These are phyloP conservation scores for Pyrrhia umbra DNA, from an alignment of 2,888 invertebrate genomes.

Conservation along the genomic window DNA sequence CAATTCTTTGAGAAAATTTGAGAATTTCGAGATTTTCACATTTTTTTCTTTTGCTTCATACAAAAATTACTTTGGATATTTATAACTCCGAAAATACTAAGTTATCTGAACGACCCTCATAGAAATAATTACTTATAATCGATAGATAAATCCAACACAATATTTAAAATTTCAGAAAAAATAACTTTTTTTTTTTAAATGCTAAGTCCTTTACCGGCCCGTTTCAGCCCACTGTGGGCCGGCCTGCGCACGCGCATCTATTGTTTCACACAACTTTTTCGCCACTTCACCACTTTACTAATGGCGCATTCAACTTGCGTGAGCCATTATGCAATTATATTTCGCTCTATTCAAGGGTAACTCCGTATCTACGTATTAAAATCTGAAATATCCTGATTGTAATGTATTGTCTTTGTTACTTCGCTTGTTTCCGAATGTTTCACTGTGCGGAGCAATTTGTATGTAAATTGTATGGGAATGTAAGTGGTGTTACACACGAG, in stretches of 20 bases:
- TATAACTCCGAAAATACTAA: too few species aligned
- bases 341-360: conserved; percentile 61
- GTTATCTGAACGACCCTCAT: too few species aligned
- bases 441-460: conserved; percentile 39
- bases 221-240: too few species aligned
- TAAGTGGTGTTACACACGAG: conserved; percentile 32
- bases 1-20: too few species aligned
- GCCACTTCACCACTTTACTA: conserved; percentile 70
- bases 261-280: conserved; percentile 73
- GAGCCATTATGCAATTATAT: conserved; percentile 63
- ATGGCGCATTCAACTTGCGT: conserved; percentile 66
- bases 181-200: too few species aligned
- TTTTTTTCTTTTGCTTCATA: too few species aligned
- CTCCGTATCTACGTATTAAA: conserved; percentile 26
- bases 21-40: too few species aligned
- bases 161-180: too few species aligned
- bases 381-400: conserved; percentile 48
- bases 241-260: conserved; percentile 62
- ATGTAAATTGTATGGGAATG: conserved; percentile 41
- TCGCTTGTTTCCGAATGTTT: conserved; percentile 45
- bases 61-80: too few species aligned
- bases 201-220: too few species aligned
- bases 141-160: too few species aligned
- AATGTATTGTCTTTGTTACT: conserved; percentile 51
- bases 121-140: too few species aligned